phyloP scores from a whole-genome alignment of 2,113 vertebrate species.

The Ciconia maguari region DNA sequence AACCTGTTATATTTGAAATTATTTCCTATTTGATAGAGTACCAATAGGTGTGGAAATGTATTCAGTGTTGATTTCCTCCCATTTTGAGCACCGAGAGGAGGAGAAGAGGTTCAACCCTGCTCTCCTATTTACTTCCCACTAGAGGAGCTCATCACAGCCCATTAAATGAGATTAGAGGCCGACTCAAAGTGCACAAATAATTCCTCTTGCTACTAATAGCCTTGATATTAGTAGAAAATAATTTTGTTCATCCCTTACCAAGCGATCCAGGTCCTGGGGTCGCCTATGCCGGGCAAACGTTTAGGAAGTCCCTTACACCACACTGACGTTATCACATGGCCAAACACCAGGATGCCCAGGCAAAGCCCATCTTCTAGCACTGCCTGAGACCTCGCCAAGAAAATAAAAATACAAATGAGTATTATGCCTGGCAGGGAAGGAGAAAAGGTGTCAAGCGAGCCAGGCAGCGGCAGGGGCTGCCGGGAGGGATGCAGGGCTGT shows the following conservation, averaged over 20 bases:
- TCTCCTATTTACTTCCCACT: neutral
- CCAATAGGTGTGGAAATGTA: no score
- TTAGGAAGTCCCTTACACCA: neutral
- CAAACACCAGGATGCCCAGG: neutral
- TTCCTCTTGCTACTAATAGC: neutral
- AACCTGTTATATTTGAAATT: neutral
- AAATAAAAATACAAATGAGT: neutral
- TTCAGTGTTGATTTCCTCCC: neutral
- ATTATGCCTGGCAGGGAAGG: neutral
- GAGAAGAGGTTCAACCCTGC: neutral
- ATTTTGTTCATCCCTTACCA: neutral
- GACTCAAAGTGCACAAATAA: neutral
- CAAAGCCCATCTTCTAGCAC: neutral
- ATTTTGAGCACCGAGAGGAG: neutral
- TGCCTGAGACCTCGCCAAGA: neutral
- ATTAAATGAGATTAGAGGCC: neutral
- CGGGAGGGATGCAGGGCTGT: neutral
- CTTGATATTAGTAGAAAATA: neutral
- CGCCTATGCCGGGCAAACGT: rapidly evolving
- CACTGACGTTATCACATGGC: neutral
- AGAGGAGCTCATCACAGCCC: neutral
- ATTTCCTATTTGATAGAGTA: neutral
- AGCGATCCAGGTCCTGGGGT: neutral
- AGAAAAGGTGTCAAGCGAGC: neutral
- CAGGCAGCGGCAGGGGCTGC: neutral